Evolutionary conservation across 2,797 vertebrate species (phyloP).

Genomic region (Lacerta bilineata): DNA sequence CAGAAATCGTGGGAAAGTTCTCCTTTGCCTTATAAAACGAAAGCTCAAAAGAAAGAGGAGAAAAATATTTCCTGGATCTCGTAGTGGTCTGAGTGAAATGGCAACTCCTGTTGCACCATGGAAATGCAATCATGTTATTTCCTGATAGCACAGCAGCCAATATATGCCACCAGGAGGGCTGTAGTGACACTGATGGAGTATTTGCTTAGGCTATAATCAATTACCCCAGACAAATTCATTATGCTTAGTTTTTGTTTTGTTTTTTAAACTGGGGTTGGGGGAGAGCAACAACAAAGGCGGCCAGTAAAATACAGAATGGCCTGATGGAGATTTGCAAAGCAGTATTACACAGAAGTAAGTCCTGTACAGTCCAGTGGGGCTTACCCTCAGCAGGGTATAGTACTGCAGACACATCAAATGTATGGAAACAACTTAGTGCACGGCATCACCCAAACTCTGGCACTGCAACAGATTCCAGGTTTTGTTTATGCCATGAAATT

Average conservation of each 20-base stretch:
- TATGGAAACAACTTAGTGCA: conserved; percentile 39
- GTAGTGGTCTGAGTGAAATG: conserved; percentile 32
- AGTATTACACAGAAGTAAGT: neutral
- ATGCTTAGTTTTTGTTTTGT: neutral
- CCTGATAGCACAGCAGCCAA: conserved; percentile 50
- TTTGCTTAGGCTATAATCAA: conserved; percentile 53
- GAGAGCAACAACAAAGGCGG: conserved; percentile 5
- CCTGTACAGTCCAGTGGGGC: neutral
- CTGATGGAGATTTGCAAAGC: conserved; percentile 28
- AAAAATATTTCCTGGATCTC: conserved; percentile 30
- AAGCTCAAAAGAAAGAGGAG: neutral
- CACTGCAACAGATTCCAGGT: conserved; percentile 31
- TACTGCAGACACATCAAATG: neutral
- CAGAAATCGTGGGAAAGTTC: neutral
- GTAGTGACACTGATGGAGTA: conserved; percentile 49
- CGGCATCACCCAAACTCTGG: conserved; percentile 47
- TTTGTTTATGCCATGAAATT: neutral
- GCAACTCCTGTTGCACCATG: conserved; percentile 31
- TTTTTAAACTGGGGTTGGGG: neutral
- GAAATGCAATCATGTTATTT: conserved; percentile 46
- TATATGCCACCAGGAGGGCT: conserved; percentile 27
- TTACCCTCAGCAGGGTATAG: neutral
- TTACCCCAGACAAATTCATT: conserved; percentile 51
- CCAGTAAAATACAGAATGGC: conserved; percentile 22
- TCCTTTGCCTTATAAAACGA: neutral